These are phyloP conservation scores for Bothrops jararaca DNA, from an alignment of 2,113 vertebrate genomes.

Conservation along the genomic window DNA sequence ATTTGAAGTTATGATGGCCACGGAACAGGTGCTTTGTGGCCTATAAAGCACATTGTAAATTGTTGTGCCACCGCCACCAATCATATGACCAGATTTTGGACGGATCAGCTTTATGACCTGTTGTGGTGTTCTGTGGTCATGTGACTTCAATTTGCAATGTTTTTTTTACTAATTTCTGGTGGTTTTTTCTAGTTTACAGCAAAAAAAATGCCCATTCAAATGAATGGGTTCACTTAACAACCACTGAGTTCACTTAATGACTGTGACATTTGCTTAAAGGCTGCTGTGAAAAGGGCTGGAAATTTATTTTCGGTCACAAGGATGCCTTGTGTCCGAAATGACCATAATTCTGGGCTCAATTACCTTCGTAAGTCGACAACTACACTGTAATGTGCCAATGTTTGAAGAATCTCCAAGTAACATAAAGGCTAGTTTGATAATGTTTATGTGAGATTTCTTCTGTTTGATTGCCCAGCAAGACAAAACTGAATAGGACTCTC, in stretches of 20 bases:
- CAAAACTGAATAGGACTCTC: conserved; percentile 58
- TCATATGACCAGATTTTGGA: background rate
- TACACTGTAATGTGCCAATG: background rate
- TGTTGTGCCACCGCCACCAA: background rate
- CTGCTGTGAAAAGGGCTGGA: background rate
- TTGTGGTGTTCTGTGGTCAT: background rate
- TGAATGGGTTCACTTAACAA: background rate
- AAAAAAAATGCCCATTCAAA: background rate
- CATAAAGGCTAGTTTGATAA: no score
- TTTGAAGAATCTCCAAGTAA: background rate
- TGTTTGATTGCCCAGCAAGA: background rate
- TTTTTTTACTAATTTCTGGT: background rate
- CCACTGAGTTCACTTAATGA: background rate
- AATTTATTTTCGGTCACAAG: background rate
- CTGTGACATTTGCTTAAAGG: background rate
- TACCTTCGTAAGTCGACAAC: background rate
- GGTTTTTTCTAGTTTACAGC: background rate
- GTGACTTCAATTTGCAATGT: background rate
- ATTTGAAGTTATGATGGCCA: background rate
- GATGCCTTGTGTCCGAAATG: background rate
- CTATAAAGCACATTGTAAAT: background rate
- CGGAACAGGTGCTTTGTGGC: background rate
- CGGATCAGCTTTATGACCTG: background rate
- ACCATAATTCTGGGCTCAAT: background rate
- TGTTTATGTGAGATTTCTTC: background rate